phyloP scores from a whole-genome alignment of 2,797 vertebrate genomes.

The Artibeus lituratus region DNA sequence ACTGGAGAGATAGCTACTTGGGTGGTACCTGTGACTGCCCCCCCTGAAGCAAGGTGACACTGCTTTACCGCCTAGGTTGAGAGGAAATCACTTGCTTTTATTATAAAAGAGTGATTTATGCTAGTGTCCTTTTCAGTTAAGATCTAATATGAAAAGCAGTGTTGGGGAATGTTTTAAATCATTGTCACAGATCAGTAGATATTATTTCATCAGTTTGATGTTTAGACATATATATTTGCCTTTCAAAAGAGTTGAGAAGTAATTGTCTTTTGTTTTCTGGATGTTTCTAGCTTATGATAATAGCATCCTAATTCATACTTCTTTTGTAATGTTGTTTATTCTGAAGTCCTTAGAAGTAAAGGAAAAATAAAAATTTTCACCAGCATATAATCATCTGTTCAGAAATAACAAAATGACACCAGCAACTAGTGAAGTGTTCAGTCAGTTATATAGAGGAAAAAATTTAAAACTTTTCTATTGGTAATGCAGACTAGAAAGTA shows the following conservation, averaged over 20 bases:
- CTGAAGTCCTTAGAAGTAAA: constrained; percentile 1
- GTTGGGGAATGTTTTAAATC: not conserved
- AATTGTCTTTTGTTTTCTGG: not conserved
- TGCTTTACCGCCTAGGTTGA: not conserved
- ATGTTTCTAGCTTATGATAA: not conserved
- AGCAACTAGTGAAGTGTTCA: not conserved
- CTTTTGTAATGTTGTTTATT: not conserved
- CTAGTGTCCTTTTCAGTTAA: not conserved
- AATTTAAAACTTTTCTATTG: not conserved
- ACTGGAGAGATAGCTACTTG: not conserved
- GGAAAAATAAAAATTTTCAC: not conserved
- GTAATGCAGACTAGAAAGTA: not conserved
- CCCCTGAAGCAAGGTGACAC: not conserved
- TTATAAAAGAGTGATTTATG: not conserved
- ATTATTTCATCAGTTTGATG: not conserved
- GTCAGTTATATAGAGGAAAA: not conserved
- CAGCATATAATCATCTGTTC: not conserved
- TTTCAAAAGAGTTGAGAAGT: not conserved
- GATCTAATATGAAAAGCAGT: not conserved
- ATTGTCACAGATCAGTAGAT: not conserved
- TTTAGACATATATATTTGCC: not conserved
- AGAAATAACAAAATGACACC: not conserved
- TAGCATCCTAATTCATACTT: not conserved
- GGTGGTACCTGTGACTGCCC: too few species aligned
- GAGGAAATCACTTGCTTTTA: not conserved